Base-by-base conservation (phyloP, 1,140 invertebrate genomes). In the Mactra quadrangularis region DNA sequence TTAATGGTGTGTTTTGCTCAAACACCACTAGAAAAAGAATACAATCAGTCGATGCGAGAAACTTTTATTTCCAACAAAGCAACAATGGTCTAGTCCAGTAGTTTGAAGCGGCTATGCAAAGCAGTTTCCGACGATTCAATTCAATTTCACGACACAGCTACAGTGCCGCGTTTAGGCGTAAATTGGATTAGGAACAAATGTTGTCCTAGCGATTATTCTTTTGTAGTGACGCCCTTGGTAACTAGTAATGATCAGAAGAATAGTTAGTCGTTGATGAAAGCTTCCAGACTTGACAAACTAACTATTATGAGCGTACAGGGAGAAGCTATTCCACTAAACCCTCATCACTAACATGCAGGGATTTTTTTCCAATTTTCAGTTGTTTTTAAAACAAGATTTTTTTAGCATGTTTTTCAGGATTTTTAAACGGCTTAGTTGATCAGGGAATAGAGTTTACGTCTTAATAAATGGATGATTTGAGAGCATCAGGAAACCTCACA, bases 101-200 rank as follows among this genome's bases (percentile, higher is more conserved):
- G 50, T 55, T 25, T 19, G 70, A 29, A 62, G 19, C 38, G 38
- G 31, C 72, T 76, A 60, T 59, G 55, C 57, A 60, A 59, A 76
- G 33, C 60, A 60, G 72, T 35, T 76, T 50, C 55, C 45, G 31
- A 19, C 3, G 70, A 59, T 76, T 76, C 72, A 76, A 76, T 76
- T 76, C 72, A 76, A 76, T 76, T 76, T 76, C 53, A 76, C 72
- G 57, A 41, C 55, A 76, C 72, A 60, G 60, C 41, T 45, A 62
- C 38, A 33, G 72, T 76, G 55, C 72, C 72, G 33, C 53, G 72
- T 62, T 76, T 31, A 52, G 57, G 72, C 19, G 72, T 33, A 76
- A 76, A 76, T 76, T 76, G 45, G 72, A 76, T 76, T 76, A 59
- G 38, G 33, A 76, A 76, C 38, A 45, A 60, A 59, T 59, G 72